These are phyloP conservation scores for Spinus pinus DNA, from an alignment of 2,797 vertebrate genomes.

Conservation along the genomic window DNA sequence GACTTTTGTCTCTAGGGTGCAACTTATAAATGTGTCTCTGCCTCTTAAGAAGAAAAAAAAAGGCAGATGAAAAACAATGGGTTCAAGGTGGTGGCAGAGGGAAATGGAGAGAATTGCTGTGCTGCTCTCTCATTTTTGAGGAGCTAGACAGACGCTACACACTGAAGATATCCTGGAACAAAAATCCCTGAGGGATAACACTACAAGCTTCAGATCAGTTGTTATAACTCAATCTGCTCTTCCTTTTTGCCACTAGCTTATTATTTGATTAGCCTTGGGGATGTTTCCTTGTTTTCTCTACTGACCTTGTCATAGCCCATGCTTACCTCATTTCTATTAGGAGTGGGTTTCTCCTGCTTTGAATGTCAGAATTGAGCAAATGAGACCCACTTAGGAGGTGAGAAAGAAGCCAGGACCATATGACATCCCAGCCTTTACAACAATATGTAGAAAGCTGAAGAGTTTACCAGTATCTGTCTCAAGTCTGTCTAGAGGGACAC, in stretches of 20 bases:
- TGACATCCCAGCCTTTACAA: neutral
- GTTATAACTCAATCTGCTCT: neutral
- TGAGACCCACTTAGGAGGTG: neutral
- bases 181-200: neutral
- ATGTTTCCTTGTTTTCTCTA: neutral
- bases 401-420: neutral
- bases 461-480: neutral
- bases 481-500: neutral
- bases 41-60: neutral
- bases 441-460: neutral
- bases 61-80: neutral
- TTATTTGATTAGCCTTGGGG: neutral
- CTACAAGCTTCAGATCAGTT: neutral
- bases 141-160: neutral
- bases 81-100: neutral
- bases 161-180: neutral
- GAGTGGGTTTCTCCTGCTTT: neutral
- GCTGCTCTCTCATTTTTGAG: neutral
- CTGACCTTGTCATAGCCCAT: neutral
- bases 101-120: neutral
- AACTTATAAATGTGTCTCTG: neutral
- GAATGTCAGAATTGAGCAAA: neutral
- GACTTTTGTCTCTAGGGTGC: neutral
- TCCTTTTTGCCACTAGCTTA: neutral
- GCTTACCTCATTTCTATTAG: neutral